A percentile compares a stretch with the other conserved stretches of the same genome.
Conservation (phyloP, 2,113 vertebrate genomes). For the Ailurus styani region DNA sequence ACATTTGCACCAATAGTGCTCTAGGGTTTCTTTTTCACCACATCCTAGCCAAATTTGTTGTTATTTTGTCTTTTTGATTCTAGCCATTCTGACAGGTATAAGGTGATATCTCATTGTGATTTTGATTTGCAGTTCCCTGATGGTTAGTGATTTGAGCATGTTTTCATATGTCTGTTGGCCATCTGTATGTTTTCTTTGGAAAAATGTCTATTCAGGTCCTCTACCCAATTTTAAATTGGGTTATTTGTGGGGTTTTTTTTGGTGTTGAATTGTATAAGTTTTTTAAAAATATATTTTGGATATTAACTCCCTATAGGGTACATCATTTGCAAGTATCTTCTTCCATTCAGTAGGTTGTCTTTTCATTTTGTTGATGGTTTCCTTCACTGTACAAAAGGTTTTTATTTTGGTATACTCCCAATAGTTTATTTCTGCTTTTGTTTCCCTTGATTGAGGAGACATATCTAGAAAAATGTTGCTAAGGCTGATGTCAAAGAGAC, state of each 20-base stretch:
- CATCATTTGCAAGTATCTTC: neutral
- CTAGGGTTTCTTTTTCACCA: neutral
- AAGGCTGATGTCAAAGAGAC: neutral
- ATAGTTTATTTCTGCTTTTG: neutral
- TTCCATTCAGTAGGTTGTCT: neutral
- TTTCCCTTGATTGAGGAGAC: neutral
- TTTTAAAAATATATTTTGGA: neutral
- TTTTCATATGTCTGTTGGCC: neutral
- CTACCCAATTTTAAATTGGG: neutral
- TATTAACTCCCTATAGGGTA: neutral
- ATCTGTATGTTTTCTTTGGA: neutral
- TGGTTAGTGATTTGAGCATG: neutral
- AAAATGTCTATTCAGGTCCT: neutral
- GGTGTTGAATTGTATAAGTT: neutral
- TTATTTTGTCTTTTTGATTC: neutral
- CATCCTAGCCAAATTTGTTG: neutral
- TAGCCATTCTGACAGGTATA: neutral
- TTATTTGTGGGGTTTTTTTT: neutral
- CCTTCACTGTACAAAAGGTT: neutral
- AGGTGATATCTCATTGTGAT: neutral
- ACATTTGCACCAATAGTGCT: neutral
- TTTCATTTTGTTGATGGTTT: neutral
- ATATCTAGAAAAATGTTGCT: neutral
- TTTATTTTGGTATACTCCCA: neutral
- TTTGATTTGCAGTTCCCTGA: neutral